A percentile compares a stretch with the other conserved stretches of the same genome.
Evolutionary conservation across 2,888 invertebrate genomes (phyloP).

Genomic region (Escarpia spicata): DNA sequence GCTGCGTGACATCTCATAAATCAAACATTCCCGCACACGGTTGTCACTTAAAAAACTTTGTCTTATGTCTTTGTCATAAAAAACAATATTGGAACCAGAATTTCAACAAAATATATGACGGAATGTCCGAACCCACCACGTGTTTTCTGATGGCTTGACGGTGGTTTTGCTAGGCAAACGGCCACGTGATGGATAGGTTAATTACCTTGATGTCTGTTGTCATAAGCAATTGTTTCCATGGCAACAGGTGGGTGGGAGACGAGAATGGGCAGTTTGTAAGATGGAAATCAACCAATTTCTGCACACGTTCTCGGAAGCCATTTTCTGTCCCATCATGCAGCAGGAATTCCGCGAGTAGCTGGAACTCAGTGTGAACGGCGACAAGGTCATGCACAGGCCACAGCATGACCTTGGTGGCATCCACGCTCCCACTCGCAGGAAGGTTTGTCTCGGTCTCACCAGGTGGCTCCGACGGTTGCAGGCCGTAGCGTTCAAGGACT

Average conservation of each 20-base stretch:
- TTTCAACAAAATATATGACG: too few relatives aligned
- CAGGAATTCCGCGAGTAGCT: slow-evolving; percentile 18
- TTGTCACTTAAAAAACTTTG: too few relatives aligned
- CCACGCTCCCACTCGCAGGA: not conserved
- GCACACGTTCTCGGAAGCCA: not conserved
- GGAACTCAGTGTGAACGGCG: not conserved
- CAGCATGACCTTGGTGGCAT: not conserved
- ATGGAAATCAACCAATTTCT: not conserved
- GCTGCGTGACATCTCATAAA: too few relatives aligned
- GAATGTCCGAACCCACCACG: too few relatives aligned
- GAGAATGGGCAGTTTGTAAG: not conserved
- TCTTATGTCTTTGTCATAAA: too few relatives aligned
- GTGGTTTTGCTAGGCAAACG: too few relatives aligned
- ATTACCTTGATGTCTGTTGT: slow-evolving; percentile 19
- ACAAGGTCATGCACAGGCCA: not conserved
- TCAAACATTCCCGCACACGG: too few relatives aligned
- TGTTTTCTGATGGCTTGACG: too few relatives aligned
- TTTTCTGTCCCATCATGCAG: not conserved
- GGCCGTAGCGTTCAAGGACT: not conserved
- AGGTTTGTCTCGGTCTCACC: not conserved
- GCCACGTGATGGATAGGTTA: not conserved
- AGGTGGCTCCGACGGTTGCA: not conserved
- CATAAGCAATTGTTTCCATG: not conserved
- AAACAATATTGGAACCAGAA: too few relatives aligned
- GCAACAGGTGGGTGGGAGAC: not conserved